These are phyloP conservation scores for Rhaphigaster nebulosa DNA, from an alignment of 2,888 invertebrate genomes.

Conservation along the genomic window DNA sequence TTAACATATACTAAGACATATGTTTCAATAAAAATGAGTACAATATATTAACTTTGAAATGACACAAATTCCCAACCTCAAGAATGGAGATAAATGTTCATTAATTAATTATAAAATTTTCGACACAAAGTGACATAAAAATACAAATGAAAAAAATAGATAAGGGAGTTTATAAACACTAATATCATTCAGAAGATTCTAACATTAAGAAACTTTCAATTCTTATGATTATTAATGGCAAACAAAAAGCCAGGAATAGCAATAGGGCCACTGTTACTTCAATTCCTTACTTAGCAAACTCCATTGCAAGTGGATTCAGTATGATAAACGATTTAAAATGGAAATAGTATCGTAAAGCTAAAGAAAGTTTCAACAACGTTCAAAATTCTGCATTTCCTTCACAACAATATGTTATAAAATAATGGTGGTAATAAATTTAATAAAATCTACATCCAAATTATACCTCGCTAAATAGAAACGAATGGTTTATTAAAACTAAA, in stretches of 20 bases:
- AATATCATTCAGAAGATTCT: background rate
- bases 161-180: background rate
- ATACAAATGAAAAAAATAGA: background rate
- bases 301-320: background rate
- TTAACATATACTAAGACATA: background rate
- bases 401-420: conserved; percentile 1
- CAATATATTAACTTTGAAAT: background rate
- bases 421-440: background rate
- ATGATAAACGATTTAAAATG: background rate
- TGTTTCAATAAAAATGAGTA: background rate
- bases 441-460: background rate
- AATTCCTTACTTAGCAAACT: background rate
- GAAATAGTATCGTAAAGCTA: background rate
- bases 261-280: background rate
- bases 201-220: background rate
- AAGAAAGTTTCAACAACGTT: background rate
- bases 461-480: background rate
- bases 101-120: background rate
- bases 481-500: background rate
- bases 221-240: background rate
- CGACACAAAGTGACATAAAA: background rate
- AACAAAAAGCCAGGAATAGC: background rate
- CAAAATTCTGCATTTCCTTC: background rate
- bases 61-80: background rate
- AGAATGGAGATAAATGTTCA: background rate